Base-by-base conservation (phyloP, 1,140 invertebrate species). In the Lethocerus indicus region DNA sequence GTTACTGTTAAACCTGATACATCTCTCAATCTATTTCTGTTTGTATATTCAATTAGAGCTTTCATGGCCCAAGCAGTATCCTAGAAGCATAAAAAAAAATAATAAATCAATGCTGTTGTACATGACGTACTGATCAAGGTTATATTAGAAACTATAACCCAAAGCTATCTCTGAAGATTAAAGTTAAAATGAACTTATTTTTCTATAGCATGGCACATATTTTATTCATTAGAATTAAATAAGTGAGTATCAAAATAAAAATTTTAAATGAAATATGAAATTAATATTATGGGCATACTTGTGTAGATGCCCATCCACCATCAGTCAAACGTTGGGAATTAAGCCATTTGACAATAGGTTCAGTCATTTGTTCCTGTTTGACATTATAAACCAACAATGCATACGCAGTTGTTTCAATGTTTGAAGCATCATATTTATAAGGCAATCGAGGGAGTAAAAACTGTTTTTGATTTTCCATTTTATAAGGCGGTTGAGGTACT, bases 231-330 rank as follows among this genome's bases (percentile, higher is more conserved):
- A n/a, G n/a, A n/a, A n/a, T n/a, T n/a, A n/a, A n/a, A n/a, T n/a
- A n/a, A n/a, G n/a, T n/a, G n/a, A n/a, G n/a, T n/a, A n/a, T n/a
- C n/a, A n/a, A n/a, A n/a, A 9, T 32, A 32, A 32, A 9, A 32
- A 32, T 9, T 32, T 18, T 23, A 41, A 13, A 41, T 21, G 2
- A 16, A 41, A 3, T 2, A 41, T 21, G 20, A 21, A 41, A 1
- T 4, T 42, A 42, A 23, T 24, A 42, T 23, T 12, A 42, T 3
- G 21, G 5, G 5, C 21, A 42, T 56, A 76, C 79, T 67, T 92
- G 87, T 3, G 91, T 93, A 0, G 89, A 93, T 0, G 88, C 87
- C 88, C 91, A 94, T 0, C 90, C 92, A 29, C 86, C 86, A 58
- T 94, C 84, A n/a, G 81, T 81, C 1, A 94, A 70, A 42, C 92